Base-by-base conservation (phyloP, 2,888 invertebrate species). In the Cantharis nigra region DNA sequence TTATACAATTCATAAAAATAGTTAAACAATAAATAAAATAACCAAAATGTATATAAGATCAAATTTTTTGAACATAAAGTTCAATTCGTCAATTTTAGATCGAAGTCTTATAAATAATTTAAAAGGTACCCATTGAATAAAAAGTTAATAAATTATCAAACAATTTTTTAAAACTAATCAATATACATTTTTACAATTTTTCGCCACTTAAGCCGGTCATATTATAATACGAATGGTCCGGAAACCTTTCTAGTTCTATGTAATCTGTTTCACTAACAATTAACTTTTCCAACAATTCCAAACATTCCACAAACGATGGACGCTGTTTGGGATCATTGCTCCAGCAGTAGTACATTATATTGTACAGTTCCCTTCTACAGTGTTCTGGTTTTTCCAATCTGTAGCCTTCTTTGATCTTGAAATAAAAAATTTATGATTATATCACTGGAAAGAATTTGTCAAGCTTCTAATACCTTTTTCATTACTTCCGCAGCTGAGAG, bases 341-440 rank as follows among this genome's bases (percentile, higher is more conserved):
- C 98, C 98, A 98, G 87, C 98, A 98, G 87, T 97, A 97, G 87
- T 95, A 97, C 97, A 98, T 98, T 73, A 98, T 95, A 84, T 97
- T 96, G 89, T 97, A 97, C 1, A 97, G 90, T 87, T 98, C 97
- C 7, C 97, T 91, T 70, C 97, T 94, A 87, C 98, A 98, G 85
- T 98, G 97, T 83, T 96, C 97, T 0, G 98, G 98, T 85, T 97
- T 97, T 84, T 97, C 97, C 79, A 98, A 90, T 23, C 98, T 92
- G 86, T 96, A 95, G 0, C 98, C 98, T 83, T 96, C 96, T 70
- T 96, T 93, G 1, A 95, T 95, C 95, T 95, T 85, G n/a, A 87
- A 87, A 74, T 79, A 79, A 80, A 82, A 70, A 76, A 2, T 65
- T 3, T 26, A 26, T 26, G 26, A 26, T 9, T 26, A 26, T 5